Percentiles rank a stretch among this genome's conserved stretches.
These are phyloP conservation scores for Lanistes nyassanus DNA, from an alignment of 1,140 invertebrate species.

Conservation along the genomic window DNA sequence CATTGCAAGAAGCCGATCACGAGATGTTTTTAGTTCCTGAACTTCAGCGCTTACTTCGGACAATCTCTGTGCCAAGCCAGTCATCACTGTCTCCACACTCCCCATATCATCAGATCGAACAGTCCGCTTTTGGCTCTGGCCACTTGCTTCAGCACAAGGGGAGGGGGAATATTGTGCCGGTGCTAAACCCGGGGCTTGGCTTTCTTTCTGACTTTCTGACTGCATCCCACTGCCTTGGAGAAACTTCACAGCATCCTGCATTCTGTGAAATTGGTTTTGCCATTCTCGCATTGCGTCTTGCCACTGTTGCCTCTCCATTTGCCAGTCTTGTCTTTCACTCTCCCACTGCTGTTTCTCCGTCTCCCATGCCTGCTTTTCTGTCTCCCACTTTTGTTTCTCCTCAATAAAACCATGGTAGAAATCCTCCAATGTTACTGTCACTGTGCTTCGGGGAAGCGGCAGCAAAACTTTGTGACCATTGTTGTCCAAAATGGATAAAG, in stretches of 20 bases:
- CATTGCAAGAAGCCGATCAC: background rate
- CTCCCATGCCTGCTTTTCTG: background rate
- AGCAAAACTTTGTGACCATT: too few relatives aligned
- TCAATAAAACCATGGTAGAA: too few relatives aligned
- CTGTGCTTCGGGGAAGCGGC: too few relatives aligned
- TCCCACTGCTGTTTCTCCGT: background rate
- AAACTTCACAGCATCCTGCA: background rate
- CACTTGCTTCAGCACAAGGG: background rate
- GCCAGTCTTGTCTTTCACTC: background rate
- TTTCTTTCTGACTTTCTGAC: too few relatives aligned
- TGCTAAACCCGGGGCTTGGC: too few relatives aligned
- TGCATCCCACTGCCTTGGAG: background rate
- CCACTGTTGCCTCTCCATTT: background rate
- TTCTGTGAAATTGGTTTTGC: background rate
- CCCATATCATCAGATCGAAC: background rate
- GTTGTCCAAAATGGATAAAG: too few relatives aligned
- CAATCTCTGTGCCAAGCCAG: background rate
- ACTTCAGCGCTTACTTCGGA: background rate
- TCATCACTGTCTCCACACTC: background rate
- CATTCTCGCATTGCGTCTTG: background rate
- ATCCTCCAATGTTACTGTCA: too few relatives aligned
- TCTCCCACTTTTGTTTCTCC: conserved; percentile 3
- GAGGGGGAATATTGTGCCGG: too few relatives aligned
- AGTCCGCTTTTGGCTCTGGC: background rate
- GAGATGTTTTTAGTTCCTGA: background rate